Evolutionary conservation across 2,113 vertebrate genomes (phyloP).

Genomic region (Oreotrochilus melanogaster): DNA sequence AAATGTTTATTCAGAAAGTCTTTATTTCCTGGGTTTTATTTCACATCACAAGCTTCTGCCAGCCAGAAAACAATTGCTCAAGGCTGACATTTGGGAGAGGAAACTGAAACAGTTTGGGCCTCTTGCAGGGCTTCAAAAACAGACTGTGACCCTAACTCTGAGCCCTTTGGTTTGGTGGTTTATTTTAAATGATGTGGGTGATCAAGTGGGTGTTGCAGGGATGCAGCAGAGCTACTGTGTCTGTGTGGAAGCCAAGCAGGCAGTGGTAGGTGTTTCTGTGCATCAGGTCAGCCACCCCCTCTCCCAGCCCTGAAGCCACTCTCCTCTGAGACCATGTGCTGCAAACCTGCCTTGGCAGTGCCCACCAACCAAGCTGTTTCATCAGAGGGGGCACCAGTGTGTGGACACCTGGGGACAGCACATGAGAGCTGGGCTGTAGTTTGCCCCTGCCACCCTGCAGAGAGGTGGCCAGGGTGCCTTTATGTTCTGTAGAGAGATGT

Average conservation of each 20-base stretch:
- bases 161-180: not conserved
- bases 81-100: conserved; percentile 2
- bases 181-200: not conserved
- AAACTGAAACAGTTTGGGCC: conserved; percentile 1
- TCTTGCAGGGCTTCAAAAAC: not conserved
- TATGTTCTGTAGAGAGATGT: not conserved
- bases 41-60: not conserved
- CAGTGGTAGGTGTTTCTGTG: rapidly evolving
- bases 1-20: conserved; percentile 69
- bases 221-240: not conserved
- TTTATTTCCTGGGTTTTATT: conserved; percentile 58
- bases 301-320: rapidly evolving
- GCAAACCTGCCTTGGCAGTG: not conserved
- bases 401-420: not conserved
- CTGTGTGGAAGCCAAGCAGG: not conserved
- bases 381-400: not conserved
- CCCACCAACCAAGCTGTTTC: not conserved
- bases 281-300: not conserved
- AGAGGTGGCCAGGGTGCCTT: not conserved
- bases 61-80: not conserved
- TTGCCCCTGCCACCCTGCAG: not conserved
- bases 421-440: rapidly evolving
- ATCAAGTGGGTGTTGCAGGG: not conserved
- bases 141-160: not conserved
- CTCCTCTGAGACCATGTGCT: not conserved